phyloP scores from a whole-genome alignment of 1,140 invertebrate genomes.

The Orchesella cincta region DNA sequence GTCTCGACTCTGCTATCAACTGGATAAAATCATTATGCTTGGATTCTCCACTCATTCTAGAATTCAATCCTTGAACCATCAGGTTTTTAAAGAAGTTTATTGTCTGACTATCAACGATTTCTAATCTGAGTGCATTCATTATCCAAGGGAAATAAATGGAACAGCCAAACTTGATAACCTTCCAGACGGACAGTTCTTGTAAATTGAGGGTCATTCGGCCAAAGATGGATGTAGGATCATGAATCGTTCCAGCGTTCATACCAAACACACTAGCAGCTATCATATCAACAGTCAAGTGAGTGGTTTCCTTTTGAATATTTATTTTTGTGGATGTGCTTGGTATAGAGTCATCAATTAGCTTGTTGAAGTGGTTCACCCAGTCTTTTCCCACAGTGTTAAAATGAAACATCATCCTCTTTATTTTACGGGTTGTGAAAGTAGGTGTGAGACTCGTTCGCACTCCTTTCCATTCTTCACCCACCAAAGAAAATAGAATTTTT shows the following conservation, averaged over 20 bases:
- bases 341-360: neutral
- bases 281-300: neutral
- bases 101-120: neutral
- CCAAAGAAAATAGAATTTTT: neutral
- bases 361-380: neutral
- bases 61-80: neutral
- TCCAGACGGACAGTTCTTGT: neutral
- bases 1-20: neutral
- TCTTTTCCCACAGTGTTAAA: conserved; percentile 2
- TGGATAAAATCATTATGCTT: neutral
- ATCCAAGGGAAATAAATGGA: no score
- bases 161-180: no score
- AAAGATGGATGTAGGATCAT: neutral
- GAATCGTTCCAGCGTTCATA: neutral
- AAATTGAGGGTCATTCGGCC: neutral
- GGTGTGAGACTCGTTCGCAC: neutral
- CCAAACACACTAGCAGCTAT: neutral
- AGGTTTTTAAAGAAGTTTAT: no score
- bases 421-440: neutral
- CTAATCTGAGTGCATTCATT: no score
- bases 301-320: neutral
- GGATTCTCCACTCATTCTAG: neutral
- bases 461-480: conserved; percentile 1
- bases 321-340: neutral
- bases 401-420: neutral